Percentiles rank a stretch among this genome's conserved stretches.
phyloP scores from a whole-genome alignment of 1,140 invertebrate genomes.

The Bombus consobrinus region DNA sequence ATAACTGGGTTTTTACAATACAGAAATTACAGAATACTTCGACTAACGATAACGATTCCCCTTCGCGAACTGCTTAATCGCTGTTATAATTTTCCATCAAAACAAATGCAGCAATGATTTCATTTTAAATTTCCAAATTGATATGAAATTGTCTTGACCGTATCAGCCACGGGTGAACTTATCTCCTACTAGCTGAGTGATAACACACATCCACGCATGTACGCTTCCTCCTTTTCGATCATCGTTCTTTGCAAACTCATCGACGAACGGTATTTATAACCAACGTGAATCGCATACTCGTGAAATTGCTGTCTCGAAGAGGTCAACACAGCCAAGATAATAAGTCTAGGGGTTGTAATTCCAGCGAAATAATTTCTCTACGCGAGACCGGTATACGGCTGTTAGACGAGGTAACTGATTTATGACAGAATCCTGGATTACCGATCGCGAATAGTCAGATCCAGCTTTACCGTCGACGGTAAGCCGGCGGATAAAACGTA shows the following conservation, averaged over 20 bases:
- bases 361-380: constrained; percentile 44
- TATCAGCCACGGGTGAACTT: neutral
- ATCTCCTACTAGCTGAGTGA: neutral
- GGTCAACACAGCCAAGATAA: constrained; percentile 27
- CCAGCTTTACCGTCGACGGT: constrained; percentile 68
- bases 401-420: constrained; percentile 53
- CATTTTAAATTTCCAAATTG: neutral
- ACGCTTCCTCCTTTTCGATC: neutral
- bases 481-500: constrained; percentile 19
- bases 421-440: constrained; percentile 72
- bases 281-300: neutral
- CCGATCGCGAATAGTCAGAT: constrained; percentile 65
- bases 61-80: neutral
- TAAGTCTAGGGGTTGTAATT: constrained; percentile 29
- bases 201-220: neutral
- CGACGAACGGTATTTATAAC: constrained; percentile 5
- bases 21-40: neutral
- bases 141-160: too few relatives aligned
- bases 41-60: neutral
- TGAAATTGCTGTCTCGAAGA: constrained; percentile 12
- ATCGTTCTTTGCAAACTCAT: neutral
- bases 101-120: neutral
- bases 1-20: neutral
- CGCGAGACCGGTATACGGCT: neutral
- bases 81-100: neutral